Base-by-base conservation (phyloP, 2,888 invertebrate species). In the Caenorhabditis sp. region DNA sequence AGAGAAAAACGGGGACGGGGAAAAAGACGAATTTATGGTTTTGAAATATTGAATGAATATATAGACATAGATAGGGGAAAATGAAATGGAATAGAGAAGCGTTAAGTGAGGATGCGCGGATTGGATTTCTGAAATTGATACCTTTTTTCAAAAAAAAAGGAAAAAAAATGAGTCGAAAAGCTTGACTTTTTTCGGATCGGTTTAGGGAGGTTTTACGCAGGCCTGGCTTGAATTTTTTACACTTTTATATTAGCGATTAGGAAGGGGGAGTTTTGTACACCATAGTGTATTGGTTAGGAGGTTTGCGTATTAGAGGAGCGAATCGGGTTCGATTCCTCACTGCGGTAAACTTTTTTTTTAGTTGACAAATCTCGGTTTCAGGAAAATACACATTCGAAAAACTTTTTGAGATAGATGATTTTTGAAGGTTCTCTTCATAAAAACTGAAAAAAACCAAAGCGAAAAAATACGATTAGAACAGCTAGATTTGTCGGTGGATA, bases 101-200 rank as follows among this genome's bases (percentile, higher is more conserved):
- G 70, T 70, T 70, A 70, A 70, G 66, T 70, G 43, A 43, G 43
- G 43, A 43, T 43, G 43, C 43, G 43, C 17, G 43, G 43, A 43
- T 43, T 43, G 43, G 17, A 43, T 43, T 43, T 43, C 43, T 43
- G 43, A 43, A 43, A 43, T 17, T 10, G 43, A 43, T 43, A 43
- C 43, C 14, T 43, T 43, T 43, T 43, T 43, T 43, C 8, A 14
- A 10, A 14, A 43, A 43, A 43, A 23, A 53, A 56, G 14, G 26
- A 8, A 27, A 27, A 23, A 53, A 53, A 53, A 10, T n/a, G 53
- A 53, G 1, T 12, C 12, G 21, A 23, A 53, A 23, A 53, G 31
- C 4, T 10, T 7, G 31, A 4, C 31, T 7, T 31, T 4, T 10
- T 31, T 31, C 31, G 31, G 10, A 7, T 31, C 31, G 31, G 4